Conservation (phyloP, 2,113 vertebrate genomes). For the Leptobrachium leishanense region DNA sequence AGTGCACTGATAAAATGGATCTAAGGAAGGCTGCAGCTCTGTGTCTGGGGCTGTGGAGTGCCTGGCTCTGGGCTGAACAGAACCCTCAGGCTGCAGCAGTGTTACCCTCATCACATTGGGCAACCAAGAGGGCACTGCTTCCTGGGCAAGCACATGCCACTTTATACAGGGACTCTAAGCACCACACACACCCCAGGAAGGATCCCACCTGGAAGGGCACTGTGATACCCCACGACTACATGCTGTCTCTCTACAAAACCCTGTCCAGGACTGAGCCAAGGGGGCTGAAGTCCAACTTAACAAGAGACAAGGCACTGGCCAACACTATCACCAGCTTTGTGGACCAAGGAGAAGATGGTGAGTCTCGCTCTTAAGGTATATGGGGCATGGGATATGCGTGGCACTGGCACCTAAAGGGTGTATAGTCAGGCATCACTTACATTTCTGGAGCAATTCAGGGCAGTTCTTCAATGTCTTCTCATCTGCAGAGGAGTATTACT, state of each 20-base stretch:
- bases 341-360: conserved; percentile 69
- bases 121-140: conserved; percentile 33
- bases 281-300: conserved; percentile 47
- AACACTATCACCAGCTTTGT: conserved; percentile 82
- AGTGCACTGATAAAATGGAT: conserved; percentile 66
- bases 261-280: conserved; percentile 61
- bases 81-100: conserved; percentile 43
- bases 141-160: conserved; percentile 23
- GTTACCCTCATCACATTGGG: conserved; percentile 11
- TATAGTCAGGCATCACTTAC: no score
- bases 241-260: conserved; percentile 78
- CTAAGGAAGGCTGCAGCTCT: conserved; percentile 67
- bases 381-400: background rate
- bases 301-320: conserved; percentile 55
- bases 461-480: background rate
- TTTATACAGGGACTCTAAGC: conserved; percentile 9
- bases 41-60: conserved; percentile 66
- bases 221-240: conserved; percentile 77
- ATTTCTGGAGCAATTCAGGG: no score
- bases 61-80: conserved; percentile 59
- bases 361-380: conserved; percentile 6
- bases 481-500: background rate
- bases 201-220: conserved; percentile 60
- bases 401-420: no score
- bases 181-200: conserved; percentile 26